Conservation (phyloP, 2,797 vertebrate species). For the Poeciliopsis turneri region DNA sequence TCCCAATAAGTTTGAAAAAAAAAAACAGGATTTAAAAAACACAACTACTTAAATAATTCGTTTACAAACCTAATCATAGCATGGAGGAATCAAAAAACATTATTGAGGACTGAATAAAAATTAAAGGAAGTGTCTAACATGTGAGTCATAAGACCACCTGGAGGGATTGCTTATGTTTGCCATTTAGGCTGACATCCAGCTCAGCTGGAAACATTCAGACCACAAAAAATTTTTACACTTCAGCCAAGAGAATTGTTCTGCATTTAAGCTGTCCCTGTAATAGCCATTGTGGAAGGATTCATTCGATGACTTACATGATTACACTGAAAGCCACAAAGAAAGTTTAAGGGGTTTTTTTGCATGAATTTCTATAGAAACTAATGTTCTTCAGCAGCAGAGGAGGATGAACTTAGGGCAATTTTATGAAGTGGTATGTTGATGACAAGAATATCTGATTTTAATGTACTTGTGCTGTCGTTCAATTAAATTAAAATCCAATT, state of each 20-base stretch:
- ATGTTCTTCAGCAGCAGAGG: neutral
- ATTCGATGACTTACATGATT: neutral
- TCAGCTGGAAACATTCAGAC: constrained; percentile 34
- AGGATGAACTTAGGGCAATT: neutral
- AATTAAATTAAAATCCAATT: no score
- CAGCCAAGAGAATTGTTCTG: constrained; percentile 2
- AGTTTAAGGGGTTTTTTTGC: neutral
- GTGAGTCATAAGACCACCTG: constrained; percentile 38
- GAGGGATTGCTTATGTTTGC: constrained; percentile 40
- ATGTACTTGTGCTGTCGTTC: neutral
- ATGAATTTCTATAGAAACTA: neutral
- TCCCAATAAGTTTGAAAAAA: neutral
- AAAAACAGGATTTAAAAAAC: neutral
- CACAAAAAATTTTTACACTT: constrained; percentile 17
- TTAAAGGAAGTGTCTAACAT: constrained; percentile 9
- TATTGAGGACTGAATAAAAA: constrained; percentile 26
- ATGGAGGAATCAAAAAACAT: neutral
- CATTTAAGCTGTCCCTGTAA: neutral
- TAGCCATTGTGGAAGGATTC: neutral
- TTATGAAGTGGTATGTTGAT: neutral
- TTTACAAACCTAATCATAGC: neutral
- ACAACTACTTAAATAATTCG: constrained; percentile 5
- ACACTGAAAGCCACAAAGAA: neutral
- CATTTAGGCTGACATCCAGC: constrained; percentile 45
- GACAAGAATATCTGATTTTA: neutral